Evolutionary conservation across 2,113 vertebrate species (phyloP).

Genomic region (Paracanthobrama guichenoti): DNA sequence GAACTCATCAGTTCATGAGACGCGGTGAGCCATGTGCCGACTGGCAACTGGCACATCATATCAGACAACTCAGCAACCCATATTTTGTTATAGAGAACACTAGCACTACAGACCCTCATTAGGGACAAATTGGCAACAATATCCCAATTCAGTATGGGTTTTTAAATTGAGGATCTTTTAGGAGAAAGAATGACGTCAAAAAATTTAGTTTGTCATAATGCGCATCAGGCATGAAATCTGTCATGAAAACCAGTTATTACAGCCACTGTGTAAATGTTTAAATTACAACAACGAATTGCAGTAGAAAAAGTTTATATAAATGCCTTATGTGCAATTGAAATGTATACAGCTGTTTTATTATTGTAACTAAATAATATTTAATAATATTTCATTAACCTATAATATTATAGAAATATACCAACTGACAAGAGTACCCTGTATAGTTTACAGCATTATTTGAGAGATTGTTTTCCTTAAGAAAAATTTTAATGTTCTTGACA

Average conservation of each 20-base stretch:
- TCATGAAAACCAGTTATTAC: neutral
- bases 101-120: neutral
- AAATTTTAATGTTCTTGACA: too few relatives aligned
- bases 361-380: too few relatives aligned
- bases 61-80: conserved; percentile 1
- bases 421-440: neutral
- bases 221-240: neutral
- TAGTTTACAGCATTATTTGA: neutral
- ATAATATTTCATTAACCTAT: neutral
- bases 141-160: neutral
- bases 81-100: neutral
- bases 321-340: too few relatives aligned
- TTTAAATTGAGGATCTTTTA: neutral
- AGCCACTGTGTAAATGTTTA: too few relatives aligned
- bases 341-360: too few relatives aligned
- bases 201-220: neutral
- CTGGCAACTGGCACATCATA: neutral
- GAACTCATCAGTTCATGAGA: conserved; percentile 10
- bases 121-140: neutral
- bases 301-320: too few relatives aligned
- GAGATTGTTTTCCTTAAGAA: neutral
- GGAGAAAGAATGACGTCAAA: neutral
- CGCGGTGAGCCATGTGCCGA: neutral
- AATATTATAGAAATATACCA: neutral
- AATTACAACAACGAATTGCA: too few relatives aligned